Evolutionary conservation across 2,888 invertebrate genomes (phyloP).

Genomic region (Cryptops parisi): DNA sequence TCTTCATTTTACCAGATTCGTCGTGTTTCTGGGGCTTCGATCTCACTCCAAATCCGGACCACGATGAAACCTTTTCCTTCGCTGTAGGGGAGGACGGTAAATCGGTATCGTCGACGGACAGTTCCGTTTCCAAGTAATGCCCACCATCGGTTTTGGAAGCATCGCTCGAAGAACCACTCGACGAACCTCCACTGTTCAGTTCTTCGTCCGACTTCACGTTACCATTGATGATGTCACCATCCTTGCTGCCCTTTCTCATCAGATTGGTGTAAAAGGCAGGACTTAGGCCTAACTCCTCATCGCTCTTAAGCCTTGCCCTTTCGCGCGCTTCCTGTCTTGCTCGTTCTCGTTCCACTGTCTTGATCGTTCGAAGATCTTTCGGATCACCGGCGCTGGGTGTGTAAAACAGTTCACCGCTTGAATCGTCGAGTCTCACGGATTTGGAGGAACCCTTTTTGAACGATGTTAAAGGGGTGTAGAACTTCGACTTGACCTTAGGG

Average conservation of each 20-base stretch:
- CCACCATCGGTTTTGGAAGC: conserved; percentile 16
- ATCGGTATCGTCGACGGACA: conserved; percentile 9
- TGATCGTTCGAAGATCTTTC: conserved; percentile 19
- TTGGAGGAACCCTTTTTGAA: conserved; percentile 19
- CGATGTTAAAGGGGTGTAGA: conserved; percentile 26
- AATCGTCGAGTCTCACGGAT: neutral
- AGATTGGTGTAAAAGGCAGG: conserved; percentile 22
- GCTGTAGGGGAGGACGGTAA: neutral
- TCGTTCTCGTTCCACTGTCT: conserved; percentile 36
- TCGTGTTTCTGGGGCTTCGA: conserved; percentile 9
- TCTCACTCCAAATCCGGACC: conserved; percentile 11
- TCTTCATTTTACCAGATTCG: conserved; percentile 8
- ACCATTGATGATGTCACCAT: too few species aligned
- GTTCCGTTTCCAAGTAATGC: too few species aligned
- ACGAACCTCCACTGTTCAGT: neutral
- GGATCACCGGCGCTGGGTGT: neutral
- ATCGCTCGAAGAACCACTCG: neutral
- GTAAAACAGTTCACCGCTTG: neutral
- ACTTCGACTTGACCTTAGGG: conserved; percentile 20
- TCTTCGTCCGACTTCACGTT: neutral
- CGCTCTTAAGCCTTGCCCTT: conserved; percentile 50
- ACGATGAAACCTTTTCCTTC: conserved; percentile 4
- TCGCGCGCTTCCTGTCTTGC: conserved; percentile 46
- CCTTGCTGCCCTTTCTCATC: conserved; percentile 27
- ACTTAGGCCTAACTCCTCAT: conserved; percentile 48